Percentiles rank a stretch among this genome's conserved stretches.
Conservation (phyloP, 2,888 invertebrate species). For the Melanostoma scalare region DNA sequence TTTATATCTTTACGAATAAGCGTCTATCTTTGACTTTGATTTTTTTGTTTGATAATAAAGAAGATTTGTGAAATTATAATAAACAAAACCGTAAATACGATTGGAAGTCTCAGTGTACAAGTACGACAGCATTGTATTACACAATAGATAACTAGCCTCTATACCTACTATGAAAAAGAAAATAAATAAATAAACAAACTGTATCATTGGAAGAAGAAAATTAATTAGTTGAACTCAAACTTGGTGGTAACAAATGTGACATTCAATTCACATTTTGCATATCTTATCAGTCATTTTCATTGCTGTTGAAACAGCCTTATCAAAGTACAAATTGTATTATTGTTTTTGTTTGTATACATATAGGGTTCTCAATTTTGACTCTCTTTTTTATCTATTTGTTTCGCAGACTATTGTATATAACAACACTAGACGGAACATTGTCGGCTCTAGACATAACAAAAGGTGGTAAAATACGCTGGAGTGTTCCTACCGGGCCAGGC, state of each 20-base stretch:
- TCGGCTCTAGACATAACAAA: constrained; percentile 89
- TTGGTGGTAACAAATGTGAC: not conserved
- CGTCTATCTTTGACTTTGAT: too few species aligned
- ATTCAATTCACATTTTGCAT: constrained; percentile 5
- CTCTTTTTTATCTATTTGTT: not conserved
- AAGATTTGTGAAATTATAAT: too few species aligned
- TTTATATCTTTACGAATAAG: too few species aligned
- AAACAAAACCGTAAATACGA: too few species aligned
- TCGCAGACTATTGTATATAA: constrained; percentile 89
- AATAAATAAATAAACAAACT: constrained; percentile 16
- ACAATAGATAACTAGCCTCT: not conserved
- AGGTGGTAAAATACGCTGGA: constrained; percentile 89
- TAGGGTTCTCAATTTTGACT: constrained; percentile 23
- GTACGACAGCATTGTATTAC: not conserved
- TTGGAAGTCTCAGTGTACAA: too few species aligned
- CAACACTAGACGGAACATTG: constrained; percentile 94
- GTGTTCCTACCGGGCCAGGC: constrained; percentile 88
- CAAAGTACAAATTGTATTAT: not conserved
- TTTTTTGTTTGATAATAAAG: too few species aligned
- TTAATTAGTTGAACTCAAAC: not conserved
- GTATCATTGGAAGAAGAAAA: not conserved
- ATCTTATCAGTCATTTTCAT: constrained; percentile 23
- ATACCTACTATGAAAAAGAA: not conserved
- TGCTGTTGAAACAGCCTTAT: not conserved
- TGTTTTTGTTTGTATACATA: not conserved